A percentile compares a stretch with the other conserved stretches of the same genome.
These are phyloP conservation scores for Tetheella fluctuosa DNA, from an alignment of 2,888 invertebrate genomes.

Conservation along the genomic window DNA sequence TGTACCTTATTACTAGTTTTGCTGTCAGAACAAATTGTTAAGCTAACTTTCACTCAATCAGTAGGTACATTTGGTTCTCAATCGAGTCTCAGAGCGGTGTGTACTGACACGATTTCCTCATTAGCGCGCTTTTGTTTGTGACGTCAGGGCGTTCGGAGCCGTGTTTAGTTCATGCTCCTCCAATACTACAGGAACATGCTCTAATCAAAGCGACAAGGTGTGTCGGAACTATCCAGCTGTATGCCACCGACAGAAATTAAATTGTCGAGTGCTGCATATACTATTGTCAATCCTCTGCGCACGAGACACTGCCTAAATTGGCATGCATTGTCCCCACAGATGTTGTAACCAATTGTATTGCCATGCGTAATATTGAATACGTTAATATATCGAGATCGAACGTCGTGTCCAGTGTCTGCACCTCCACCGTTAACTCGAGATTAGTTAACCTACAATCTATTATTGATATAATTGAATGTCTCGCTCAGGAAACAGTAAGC, in stretches of 20 bases:
- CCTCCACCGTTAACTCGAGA: slow-evolving; percentile 34
- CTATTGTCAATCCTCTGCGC: slow-evolving; percentile 31
- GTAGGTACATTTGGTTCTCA: slow-evolving; percentile 55
- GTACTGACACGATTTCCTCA: slow-evolving; percentile 75
- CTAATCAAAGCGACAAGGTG: slow-evolving; percentile 67
- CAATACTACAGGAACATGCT: slow-evolving; percentile 41
- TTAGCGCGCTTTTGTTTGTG: slow-evolving; percentile 74
- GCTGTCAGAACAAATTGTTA: slow-evolving; percentile 39
- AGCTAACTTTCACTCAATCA: slow-evolving; percentile 73
- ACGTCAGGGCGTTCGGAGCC: slow-evolving; percentile 41
- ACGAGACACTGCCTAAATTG: slow-evolving; percentile 21
- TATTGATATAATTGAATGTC: not conserved
- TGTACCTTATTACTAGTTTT: slow-evolving; percentile 37
- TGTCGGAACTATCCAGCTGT: slow-evolving; percentile 36
- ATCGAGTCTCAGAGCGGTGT: slow-evolving; percentile 43
- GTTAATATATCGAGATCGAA: slow-evolving; percentile 39
- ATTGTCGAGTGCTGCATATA: slow-evolving; percentile 9
- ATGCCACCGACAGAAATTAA: slow-evolving; percentile 26
- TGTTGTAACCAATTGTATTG: slow-evolving; percentile 36
- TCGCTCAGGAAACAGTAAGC: not conserved
- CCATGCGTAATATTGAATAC: slow-evolving; percentile 37
- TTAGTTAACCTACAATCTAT: not conserved
- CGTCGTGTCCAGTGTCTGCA: slow-evolving; percentile 30
- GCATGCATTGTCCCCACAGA: slow-evolving; percentile 24
- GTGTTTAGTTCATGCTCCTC: slow-evolving; percentile 42